These are phyloP conservation scores for Python bivittatus DNA, from an alignment of 2,113 vertebrate species.

Conservation along the genomic window DNA sequence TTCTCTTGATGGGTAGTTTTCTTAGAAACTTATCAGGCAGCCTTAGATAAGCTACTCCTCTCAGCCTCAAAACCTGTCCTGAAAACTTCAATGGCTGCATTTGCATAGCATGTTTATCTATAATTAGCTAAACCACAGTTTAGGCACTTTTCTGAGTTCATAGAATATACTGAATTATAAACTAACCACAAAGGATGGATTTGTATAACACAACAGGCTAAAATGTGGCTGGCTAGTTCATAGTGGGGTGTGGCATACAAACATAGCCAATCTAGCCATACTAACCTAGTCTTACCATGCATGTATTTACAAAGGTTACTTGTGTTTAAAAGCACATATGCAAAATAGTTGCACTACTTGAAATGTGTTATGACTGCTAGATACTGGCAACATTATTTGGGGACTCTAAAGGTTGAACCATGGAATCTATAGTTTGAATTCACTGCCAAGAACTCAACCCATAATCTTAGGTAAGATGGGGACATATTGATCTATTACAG, in stretches of 20 bases:
- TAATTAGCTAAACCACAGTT: neutral
- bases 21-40: neutral
- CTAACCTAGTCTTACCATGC: neutral
- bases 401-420: neutral
- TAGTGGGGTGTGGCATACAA: neutral
- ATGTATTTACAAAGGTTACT: neutral
- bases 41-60: neutral
- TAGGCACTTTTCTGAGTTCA: neutral
- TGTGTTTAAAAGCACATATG: neutral
- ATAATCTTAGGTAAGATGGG: neutral
- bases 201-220: neutral
- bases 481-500: neutral
- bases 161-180: neutral
- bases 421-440: neutral
- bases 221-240: neutral
- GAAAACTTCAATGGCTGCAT: neutral
- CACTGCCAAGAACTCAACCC: neutral
- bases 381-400: neutral
- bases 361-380: neutral
- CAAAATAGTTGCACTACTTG: neutral
- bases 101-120: neutral
- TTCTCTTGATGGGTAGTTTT: neutral
- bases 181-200: neutral
- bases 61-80: neutral
- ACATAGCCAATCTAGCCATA: neutral